Conservation (phyloP, 1,140 invertebrate species). For the Rhysida immarginata region DNA sequence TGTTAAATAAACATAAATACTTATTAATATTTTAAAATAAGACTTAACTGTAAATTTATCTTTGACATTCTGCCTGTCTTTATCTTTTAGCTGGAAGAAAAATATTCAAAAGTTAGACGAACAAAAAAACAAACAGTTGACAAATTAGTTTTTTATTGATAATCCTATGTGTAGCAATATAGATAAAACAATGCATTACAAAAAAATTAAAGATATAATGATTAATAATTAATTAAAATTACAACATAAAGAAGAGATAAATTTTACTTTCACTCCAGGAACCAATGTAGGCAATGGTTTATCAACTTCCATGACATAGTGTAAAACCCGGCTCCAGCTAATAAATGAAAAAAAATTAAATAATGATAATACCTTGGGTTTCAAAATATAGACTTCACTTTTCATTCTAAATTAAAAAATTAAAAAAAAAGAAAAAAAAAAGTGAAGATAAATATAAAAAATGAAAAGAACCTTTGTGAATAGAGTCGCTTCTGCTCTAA, state of each 20-base stretch:
- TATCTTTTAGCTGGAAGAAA: constrained; percentile 51
- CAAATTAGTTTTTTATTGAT: neutral
- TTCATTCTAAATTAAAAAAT: neutral
- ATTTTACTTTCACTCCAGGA: neutral
- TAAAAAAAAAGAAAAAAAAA: neutral
- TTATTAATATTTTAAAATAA: too few relatives aligned
- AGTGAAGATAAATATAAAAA: neutral
- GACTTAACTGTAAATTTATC: constrained; percentile 86
- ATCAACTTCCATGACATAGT: constrained; percentile 43
- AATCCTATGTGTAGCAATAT: neutral
- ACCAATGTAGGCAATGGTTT: constrained; percentile 26
- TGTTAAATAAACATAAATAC: too few relatives aligned
- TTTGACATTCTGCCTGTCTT: constrained; percentile 78
- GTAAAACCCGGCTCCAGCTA: constrained; percentile 68
- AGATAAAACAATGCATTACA: neutral
- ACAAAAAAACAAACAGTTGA: neutral
- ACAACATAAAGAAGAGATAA: neutral
- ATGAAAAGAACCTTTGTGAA: constrained; percentile 44
- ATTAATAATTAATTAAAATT: neutral
- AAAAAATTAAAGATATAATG: constrained; percentile 1
- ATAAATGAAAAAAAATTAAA: constrained; percentile 13
- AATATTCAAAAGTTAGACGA: neutral
- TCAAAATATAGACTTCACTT: constrained; percentile 5
- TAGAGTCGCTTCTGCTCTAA: constrained; percentile 59
- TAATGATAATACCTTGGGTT: neutral